A percentile compares a stretch with the other conserved stretches of the same genome.
Conservation (phyloP, 1,140 invertebrate genomes). For the Coenobita brevimanus region DNA sequence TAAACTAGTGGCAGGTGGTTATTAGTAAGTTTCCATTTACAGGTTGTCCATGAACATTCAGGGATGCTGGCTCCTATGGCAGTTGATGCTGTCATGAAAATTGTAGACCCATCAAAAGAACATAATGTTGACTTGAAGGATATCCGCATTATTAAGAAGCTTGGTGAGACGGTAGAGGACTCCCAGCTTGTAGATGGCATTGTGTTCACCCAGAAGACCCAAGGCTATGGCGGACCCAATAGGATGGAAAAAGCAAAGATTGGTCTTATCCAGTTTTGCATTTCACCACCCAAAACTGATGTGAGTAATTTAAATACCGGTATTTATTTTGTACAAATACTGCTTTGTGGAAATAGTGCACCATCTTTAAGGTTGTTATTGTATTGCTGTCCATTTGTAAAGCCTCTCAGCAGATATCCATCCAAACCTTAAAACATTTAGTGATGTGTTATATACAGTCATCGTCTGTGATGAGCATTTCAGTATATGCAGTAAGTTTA, state of each 20-base stretch:
- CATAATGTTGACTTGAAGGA: constrained; percentile 85
- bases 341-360: no score
- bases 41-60: constrained; percentile 97
- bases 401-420: no score
- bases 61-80: constrained; percentile 95
- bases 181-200: constrained; percentile 96
- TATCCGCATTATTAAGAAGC: constrained; percentile 96
- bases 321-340: no score
- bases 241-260: constrained; percentile 98
- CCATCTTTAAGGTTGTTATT: no score
- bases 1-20: no score
- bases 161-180: constrained; percentile 98
- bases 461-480: no score
- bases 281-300: constrained; percentile 99
- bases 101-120: constrained; percentile 81
- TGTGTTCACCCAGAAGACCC: constrained; percentile 92
- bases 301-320: constrained; percentile 77
- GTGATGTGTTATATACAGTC: no score
- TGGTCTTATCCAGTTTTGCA: constrained; percentile 99
- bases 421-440: no score
- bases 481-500: no score
- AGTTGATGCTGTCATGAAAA: constrained; percentile 95
- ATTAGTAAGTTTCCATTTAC: no score
- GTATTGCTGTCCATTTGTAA: no score
- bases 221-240: constrained; percentile 93